Percentiles rank a stretch among this genome's conserved stretches.
Conservation (phyloP, 2,797 vertebrate genomes). For the Philypnodon macrostomus region DNA sequence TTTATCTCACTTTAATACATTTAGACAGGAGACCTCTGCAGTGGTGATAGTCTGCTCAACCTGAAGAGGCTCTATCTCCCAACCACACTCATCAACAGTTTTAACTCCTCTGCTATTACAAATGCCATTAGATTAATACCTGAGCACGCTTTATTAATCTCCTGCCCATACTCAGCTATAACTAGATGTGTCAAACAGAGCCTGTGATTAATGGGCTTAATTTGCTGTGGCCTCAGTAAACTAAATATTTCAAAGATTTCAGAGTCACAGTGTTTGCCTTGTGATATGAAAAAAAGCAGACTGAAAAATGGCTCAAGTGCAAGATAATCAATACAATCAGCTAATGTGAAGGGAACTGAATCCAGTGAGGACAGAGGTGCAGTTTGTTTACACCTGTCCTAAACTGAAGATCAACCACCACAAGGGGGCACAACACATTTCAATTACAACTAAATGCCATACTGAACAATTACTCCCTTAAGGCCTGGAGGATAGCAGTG, state of each 20-base stretch:
- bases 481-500: slow-evolving; percentile 27
- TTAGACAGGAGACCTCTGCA: slow-evolving; percentile 29
- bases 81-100: slow-evolving; percentile 32
- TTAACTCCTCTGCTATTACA: slow-evolving; percentile 43
- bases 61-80: slow-evolving; percentile 39
- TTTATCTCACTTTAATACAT: slow-evolving; percentile 58
- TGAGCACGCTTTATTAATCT: slow-evolving; percentile 39
- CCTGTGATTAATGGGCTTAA: slow-evolving; percentile 37
- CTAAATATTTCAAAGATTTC: slow-evolving; percentile 18
- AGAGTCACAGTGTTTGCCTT: slow-evolving; percentile 4
- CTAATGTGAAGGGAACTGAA: slow-evolving; percentile 8
- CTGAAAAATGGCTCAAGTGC: slow-evolving; percentile 1
- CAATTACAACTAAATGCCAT: slow-evolving; percentile 52
- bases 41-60: slow-evolving; percentile 34
- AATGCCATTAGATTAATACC: slow-evolving; percentile 49
- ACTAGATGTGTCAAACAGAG: slow-evolving; percentile 21
- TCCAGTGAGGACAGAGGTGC: slow-evolving; percentile 20
- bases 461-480: slow-evolving; percentile 23
- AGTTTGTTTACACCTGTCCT: slow-evolving; percentile 14
- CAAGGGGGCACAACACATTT: slow-evolving; percentile 75
- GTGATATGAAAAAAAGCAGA: background rate
- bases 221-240: slow-evolving; percentile 30
- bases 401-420: slow-evolving; percentile 54
- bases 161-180: slow-evolving; percentile 22
- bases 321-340: slow-evolving; percentile 1